Base-by-base conservation (phyloP, 2,113 vertebrate genomes). In the Sturnus vulgaris region DNA sequence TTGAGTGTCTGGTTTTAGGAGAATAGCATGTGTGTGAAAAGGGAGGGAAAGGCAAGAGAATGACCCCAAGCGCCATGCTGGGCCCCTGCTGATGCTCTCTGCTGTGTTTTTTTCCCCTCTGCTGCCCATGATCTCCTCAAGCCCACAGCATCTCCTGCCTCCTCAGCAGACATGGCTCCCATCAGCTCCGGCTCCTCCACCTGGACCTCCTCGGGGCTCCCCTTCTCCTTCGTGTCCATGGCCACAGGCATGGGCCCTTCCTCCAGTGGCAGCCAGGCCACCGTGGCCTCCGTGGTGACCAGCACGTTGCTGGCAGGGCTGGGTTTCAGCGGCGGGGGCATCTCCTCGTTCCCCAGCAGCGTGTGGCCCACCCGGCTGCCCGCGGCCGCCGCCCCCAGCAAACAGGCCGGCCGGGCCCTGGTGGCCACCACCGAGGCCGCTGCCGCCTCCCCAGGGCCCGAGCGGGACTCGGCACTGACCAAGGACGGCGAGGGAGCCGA, bases 131-230 rank as follows among this genome's bases (percentile, higher is more conserved):
- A 78, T 90, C 92, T 94, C 88, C 92, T 86, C 90, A 97, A 99
- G 99, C 99, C 99, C 39, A 99, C 99, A 5, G 98, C 98, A 16
- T 99, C 99, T 96, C 99, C 99, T 42, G 99, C 99, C 80, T 99
- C 99, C 64, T 99, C 99, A 1, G 99, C 99, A 0, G 99, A 99
- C 97, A 99, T 99, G 99, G 99, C 99, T 79, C 99, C 99, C 91
- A 99, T 99, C 98, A 99, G 99, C 94, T 99, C 99, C 0, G 99
- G 99, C 44, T 99, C 99, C 39, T 99, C 99, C 42, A 99, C 99
- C 37, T 99, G 99, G 99, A 99, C 99, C 10, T 99, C 99, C 80
- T 99, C 99, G 0, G 99, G 99, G 78, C 98, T 99, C 83, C 99
- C 99, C 40, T 99, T 99, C 98, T 99, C 99, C 30, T 99, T 99